Conservation (phyloP, 1,140 invertebrate genomes). For the Bombus ignitus region DNA sequence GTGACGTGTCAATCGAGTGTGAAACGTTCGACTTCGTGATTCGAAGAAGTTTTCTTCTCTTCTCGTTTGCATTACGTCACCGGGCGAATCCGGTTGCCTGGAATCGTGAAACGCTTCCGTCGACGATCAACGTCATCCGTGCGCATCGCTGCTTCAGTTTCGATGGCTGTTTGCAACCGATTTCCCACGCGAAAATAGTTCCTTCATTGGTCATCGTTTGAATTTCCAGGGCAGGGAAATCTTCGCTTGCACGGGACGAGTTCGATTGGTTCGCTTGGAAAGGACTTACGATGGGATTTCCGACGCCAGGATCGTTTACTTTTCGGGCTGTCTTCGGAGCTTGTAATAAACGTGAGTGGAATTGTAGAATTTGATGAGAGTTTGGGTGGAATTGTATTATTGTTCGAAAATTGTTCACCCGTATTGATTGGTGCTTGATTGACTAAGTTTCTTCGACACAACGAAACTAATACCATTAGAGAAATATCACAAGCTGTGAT, state of each 20-base stretch:
- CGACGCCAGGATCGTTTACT: neutral
- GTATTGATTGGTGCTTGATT: too few species aligned
- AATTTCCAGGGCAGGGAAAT: too few species aligned
- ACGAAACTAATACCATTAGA: too few species aligned
- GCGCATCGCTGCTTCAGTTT: neutral
- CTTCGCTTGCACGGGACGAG: too few species aligned
- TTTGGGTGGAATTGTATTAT: too few species aligned
- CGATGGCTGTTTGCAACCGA: neutral
- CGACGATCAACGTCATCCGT: neutral
- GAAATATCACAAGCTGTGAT: too few species aligned
- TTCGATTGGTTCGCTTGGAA: neutral
- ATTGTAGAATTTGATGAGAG: neutral
- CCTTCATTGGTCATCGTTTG: neutral
- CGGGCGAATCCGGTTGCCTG: neutral
- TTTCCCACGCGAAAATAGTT: neutral
- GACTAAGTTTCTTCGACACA: too few species aligned
- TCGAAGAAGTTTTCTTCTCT: constrained; percentile 23
- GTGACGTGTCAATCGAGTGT: constrained; percentile 47
- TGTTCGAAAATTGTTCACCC: too few species aligned
- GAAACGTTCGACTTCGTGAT: constrained; percentile 34
- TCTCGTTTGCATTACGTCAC: constrained; percentile 38
- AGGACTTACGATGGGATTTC: neutral
- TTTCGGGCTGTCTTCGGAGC: neutral
- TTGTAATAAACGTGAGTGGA: neutral
- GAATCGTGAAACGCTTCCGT: neutral